These are phyloP conservation scores for Vanessa atalanta DNA, from an alignment of 1,140 invertebrate genomes.

Conservation along the genomic window DNA sequence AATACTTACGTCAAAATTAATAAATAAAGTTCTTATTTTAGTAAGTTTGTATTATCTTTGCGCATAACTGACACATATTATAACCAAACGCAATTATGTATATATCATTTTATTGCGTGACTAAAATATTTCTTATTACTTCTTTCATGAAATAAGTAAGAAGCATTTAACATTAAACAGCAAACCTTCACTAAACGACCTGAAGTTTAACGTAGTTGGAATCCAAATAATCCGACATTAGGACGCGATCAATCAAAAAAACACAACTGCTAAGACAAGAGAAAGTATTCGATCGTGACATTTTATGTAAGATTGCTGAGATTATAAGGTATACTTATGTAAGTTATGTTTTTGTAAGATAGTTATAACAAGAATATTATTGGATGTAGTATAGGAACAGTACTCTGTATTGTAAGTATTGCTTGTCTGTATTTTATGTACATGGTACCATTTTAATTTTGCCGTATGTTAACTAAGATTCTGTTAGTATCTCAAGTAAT, in stretches of 20 bases:
- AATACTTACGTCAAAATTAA: no score
- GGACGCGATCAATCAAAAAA: slow-evolving; percentile 54
- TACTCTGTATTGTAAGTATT: no score
- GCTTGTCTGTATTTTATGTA: no score
- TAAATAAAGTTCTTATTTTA: no score
- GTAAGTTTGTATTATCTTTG: no score
- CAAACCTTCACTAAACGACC: slow-evolving; percentile 3
- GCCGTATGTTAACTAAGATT: no score
- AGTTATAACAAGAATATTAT: not conserved
- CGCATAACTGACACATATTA: no score
- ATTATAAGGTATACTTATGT: not conserved
- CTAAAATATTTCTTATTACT: not conserved
- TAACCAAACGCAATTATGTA: no score
- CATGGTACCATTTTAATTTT: no score
- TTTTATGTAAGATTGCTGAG: not conserved
- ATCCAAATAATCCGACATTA: slow-evolving; percentile 50
- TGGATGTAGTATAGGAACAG: no score
- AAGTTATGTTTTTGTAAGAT: not conserved
- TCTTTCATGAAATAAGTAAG: not conserved
- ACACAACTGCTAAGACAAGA: slow-evolving; percentile 39
- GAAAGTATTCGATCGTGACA: slow-evolving; percentile 20
- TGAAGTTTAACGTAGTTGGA: slow-evolving; percentile 24
- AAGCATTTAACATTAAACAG: not conserved
- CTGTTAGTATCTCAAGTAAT: no score
- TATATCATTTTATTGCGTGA: no score